phyloP scores from a whole-genome alignment of 2,888 invertebrate species.

The Psylliodes chrysocephalus region DNA sequence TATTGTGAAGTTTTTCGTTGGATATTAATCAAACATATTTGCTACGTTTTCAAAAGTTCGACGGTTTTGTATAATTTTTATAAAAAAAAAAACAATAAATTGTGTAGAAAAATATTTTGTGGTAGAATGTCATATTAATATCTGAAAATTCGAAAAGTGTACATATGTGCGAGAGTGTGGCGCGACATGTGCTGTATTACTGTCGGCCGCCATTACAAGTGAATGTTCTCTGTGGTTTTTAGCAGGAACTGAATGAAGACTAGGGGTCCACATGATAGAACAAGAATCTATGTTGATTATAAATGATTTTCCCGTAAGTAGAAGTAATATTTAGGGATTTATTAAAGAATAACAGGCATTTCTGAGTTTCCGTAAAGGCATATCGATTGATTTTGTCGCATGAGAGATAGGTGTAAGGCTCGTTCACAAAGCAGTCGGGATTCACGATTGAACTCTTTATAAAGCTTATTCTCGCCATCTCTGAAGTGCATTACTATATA shows the following conservation, averaged over 20 bases:
- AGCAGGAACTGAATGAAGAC: slow-evolving; percentile 64
- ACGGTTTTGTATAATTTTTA: not conserved
- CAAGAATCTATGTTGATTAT: slow-evolving; percentile 62
- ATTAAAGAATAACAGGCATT: slow-evolving; percentile 51
- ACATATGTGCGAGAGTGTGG: slow-evolving; percentile 46
- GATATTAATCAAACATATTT: not conserved
- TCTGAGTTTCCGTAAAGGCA: slow-evolving; percentile 60
- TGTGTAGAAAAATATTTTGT: not conserved
- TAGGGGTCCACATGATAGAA: slow-evolving; percentile 62
- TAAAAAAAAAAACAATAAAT: not conserved
- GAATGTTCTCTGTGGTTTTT: slow-evolving; percentile 41
- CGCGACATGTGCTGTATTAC: slow-evolving; percentile 56
- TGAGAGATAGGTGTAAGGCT: slow-evolving; percentile 60
- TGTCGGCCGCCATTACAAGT: slow-evolving; percentile 34
- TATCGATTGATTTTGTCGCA: slow-evolving; percentile 64
- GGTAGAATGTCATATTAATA: slow-evolving; percentile 11
- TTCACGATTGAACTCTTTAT: slow-evolving; percentile 53
- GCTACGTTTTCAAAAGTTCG: not conserved
- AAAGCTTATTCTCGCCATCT: slow-evolving; percentile 54
- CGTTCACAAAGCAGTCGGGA: slow-evolving; percentile 55
- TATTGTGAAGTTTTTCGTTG: slow-evolving; percentile 5
- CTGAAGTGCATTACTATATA: slow-evolving; percentile 55
- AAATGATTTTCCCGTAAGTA: slow-evolving; percentile 64
- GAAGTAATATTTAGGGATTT: slow-evolving; percentile 41
- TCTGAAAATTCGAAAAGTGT: slow-evolving; percentile 17